phyloP scores from a whole-genome alignment of 2,797 vertebrate genomes.

The Heteromormyrus szaboi region DNA sequence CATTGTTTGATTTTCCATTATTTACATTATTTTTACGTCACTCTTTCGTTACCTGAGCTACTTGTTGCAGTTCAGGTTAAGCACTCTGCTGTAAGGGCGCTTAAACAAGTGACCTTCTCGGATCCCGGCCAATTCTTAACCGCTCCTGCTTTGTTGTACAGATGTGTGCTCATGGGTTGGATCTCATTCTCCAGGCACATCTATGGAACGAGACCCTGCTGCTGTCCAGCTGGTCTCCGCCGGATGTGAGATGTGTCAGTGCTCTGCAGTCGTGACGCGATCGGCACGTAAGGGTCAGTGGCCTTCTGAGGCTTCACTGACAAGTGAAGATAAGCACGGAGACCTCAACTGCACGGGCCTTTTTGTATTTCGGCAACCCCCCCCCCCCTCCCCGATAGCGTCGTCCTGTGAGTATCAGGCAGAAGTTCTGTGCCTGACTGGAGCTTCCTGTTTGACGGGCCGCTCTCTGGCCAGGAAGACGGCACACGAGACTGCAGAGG shows the following conservation, averaged over 20 bases:
- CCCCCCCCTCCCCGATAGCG: background rate
- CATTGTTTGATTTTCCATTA: background rate
- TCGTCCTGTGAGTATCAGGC: slow-evolving; percentile 6
- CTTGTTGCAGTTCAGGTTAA: background rate
- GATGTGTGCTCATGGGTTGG: background rate
- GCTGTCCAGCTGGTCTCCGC: background rate
- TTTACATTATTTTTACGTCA: background rate
- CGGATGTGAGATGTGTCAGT: background rate
- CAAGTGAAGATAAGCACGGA: slow-evolving; percentile 25
- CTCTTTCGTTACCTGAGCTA: background rate
- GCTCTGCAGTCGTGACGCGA: background rate
- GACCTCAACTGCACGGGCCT: slow-evolving; percentile 11
- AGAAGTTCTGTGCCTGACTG: slow-evolving; percentile 1
- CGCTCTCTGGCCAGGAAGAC: background rate
- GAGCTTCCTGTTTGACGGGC: background rate
- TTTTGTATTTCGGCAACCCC: background rate
- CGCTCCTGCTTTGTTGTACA: background rate
- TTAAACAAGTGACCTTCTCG: background rate
- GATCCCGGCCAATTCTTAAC: background rate
- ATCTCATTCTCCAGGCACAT: background rate
- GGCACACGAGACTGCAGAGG: background rate
- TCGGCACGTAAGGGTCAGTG: background rate
- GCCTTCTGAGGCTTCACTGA: slow-evolving; percentile 14
- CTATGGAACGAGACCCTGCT: background rate
- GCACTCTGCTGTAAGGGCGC: background rate